These are phyloP conservation scores for Ophthalmolycus amberensis DNA, from an alignment of 2,113 vertebrate species.

Conservation along the genomic window DNA sequence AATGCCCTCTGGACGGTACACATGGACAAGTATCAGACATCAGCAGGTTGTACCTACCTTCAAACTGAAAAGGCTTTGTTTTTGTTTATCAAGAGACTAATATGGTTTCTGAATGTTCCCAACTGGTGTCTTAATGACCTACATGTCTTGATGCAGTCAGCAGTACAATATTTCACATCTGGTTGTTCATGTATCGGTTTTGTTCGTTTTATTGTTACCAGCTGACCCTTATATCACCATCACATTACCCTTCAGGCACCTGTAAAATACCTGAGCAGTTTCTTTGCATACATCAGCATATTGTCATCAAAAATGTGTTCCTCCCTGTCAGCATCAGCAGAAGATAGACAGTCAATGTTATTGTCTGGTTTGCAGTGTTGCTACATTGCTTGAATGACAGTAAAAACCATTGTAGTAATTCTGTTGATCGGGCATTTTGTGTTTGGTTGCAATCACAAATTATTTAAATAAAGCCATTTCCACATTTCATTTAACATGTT, in stretches of 20 bases:
- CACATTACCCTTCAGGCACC: slow-evolving; percentile 9
- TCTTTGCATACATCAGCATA: not conserved
- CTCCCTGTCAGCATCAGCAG: not conserved
- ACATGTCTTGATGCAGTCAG: not conserved
- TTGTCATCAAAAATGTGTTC: not conserved
- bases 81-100: slow-evolving; percentile 5
- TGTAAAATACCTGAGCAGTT: not conserved
- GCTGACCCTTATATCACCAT: slow-evolving; percentile 32
- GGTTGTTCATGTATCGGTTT: slow-evolving; percentile 12
- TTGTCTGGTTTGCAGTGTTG: not conserved
- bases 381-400: not conserved
- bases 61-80: slow-evolving; percentile 9
- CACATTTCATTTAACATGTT: not conserved
- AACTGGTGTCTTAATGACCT: not conserved
- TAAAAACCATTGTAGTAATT: not conserved
- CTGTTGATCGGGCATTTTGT: not conserved
- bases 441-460: not conserved
- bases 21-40: slow-evolving; percentile 23
- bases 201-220: slow-evolving; percentile 33
- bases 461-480: not conserved
- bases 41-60: not conserved
- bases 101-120: slow-evolving; percentile 11
- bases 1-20: slow-evolving; percentile 39
- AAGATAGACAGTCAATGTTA: not conserved
- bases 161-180: not conserved